Percentiles rank a stretch among this genome's conserved stretches.
These are phyloP conservation scores for Lampropteryx suffumata DNA, from an alignment of 2,888 invertebrate genomes.

Conservation along the genomic window DNA sequence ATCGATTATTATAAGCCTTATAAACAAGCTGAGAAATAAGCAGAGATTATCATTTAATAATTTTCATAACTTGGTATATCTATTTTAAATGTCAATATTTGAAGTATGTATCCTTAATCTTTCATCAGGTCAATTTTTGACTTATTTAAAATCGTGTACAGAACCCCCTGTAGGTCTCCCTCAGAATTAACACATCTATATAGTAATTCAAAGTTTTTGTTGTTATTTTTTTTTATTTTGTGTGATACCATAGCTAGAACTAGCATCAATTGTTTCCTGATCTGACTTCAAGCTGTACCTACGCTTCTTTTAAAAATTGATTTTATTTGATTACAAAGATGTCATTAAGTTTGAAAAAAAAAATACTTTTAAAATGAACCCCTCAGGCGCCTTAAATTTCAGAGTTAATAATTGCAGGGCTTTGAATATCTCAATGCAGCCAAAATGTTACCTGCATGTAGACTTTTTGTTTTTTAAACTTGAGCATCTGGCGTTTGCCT, in stretches of 20 bases:
- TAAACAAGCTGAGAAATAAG: too few relatives aligned
- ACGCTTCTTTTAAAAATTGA: background rate
- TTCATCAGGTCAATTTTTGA: too few relatives aligned
- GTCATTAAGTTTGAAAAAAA: background rate
- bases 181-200: too few relatives aligned
- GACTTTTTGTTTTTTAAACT: conserved; percentile 5
- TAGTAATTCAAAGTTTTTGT: background rate
- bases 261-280: background rate
- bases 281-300: background rate
- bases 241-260: conserved; percentile 15
- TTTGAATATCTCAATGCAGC: conserved; percentile 5
- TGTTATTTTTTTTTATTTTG: background rate
- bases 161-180: too few relatives aligned
- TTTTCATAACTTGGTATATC: too few relatives aligned
- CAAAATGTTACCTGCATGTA: conserved; percentile 7
- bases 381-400: conserved; percentile 7
- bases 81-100: too few relatives aligned
- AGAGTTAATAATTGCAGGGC: background rate
- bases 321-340: conserved; percentile 5
- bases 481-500: conserved; percentile 16
- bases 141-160: too few relatives aligned
- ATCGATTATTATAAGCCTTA: too few relatives aligned
- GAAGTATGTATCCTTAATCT: too few relatives aligned
- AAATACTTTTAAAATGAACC: background rate
- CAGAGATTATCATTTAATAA: too few relatives aligned